Evolutionary conservation across 2,797 vertebrate species (phyloP), one percentile per base, ranked within the genome.

Genomic region (Characodon lateralis): DNA sequence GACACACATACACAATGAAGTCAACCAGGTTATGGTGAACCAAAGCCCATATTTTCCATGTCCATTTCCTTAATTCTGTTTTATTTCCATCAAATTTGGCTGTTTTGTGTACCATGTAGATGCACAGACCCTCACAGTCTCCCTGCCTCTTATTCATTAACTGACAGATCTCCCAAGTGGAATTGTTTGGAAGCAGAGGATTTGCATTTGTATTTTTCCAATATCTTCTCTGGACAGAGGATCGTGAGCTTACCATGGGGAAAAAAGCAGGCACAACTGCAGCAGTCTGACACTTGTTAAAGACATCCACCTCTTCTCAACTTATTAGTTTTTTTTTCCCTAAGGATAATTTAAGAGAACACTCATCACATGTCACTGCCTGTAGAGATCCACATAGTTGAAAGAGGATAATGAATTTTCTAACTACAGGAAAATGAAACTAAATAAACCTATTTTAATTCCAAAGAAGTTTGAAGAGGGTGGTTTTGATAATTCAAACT

Each of bases 151-250:
- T 73, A 78, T 90, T 92, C 90, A 85, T 89, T 93, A 92, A 93
- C 87, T 93, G 93, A 89, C 91, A 72, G 75, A 61, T 87, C 87
- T 93, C 86, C 91, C 82, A 77, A 79, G 85, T 92, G 90, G 88
- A 93, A 89, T 82, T 85, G 78, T 84, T 83, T 68, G 73, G 76
- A 89, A 84, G 87, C 61, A 39, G 70, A 87, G 90, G 88, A 93
- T 94, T 95, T 94, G 92, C 92, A 94, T 94, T 93, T 89, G 89
- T 91, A 91, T 92, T 94, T 93, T 89, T 87, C 85, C 89, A 89
- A 91, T 94, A 91, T 93, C 87, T 90, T 81, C 79, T 76, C 72
- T 81, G 83, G 88, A 88, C 78, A 71, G 78, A 83, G 91, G 91
- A 94, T 94, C 90, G 91, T 88, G 85, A 53, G 88, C 82, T 92